Conservation (phyloP, 2,113 vertebrate species). For the Otus sunia region DNA sequence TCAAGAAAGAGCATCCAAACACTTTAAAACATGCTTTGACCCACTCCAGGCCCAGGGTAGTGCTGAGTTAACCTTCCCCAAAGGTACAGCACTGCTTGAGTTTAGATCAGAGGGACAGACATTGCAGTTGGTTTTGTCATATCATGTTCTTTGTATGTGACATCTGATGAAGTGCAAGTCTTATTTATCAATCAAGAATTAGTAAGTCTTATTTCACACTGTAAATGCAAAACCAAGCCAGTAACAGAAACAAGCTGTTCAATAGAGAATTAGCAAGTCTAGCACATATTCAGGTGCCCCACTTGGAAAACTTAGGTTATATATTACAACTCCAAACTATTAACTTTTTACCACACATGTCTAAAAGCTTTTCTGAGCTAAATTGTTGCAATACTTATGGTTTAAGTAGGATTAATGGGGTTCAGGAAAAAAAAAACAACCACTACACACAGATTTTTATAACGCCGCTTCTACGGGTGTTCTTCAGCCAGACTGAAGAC, state of each 20-base stretch:
- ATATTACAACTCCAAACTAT: not conserved
- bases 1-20: not conserved
- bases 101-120: not conserved
- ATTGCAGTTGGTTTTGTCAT: not conserved
- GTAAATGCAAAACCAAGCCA: not conserved
- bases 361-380: not conserved
- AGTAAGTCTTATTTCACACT: accelerated
- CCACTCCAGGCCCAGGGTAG: not conserved
- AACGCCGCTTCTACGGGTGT: not conserved
- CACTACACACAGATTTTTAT: not conserved
- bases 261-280: not conserved
- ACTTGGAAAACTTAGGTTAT: not conserved
- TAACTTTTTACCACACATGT: accelerated
- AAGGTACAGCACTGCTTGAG: not conserved
- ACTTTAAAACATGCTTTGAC: not conserved
- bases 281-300: not conserved
- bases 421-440: not conserved
- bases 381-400: not conserved
- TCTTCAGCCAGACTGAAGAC: not conserved
- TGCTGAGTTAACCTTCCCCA: not conserved
- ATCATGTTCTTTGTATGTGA: accelerated
- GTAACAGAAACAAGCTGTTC: not conserved
- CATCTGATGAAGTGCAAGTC: not conserved
- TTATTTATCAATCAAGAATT: not conserved
- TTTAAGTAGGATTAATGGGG: not conserved